A percentile compares a stretch with the other conserved stretches of the same genome.
Conservation (phyloP, 2,888 invertebrate species). For the Caenorhabditis uteleia region DNA sequence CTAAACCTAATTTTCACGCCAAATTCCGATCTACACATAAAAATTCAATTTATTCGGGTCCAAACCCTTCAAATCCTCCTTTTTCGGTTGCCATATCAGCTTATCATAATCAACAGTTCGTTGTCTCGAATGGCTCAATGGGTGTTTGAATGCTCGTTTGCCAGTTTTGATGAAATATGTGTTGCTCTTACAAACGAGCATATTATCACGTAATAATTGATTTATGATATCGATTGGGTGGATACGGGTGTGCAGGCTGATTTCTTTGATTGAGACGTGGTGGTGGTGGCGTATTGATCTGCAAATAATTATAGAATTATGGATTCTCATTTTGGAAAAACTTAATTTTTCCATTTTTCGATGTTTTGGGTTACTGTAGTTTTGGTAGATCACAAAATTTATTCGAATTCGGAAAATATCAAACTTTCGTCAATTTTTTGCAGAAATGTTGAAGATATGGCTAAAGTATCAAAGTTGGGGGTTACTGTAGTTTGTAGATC, state of each 20-base stretch:
- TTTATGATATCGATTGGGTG: slow-evolving; percentile 45
- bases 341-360: not conserved
- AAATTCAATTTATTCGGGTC: slow-evolving; percentile 46
- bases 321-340: not conserved
- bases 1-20: no score
- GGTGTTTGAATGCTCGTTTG: slow-evolving; percentile 48
- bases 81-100: slow-evolving; percentile 34
- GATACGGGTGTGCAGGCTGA: slow-evolving; percentile 47
- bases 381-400: no score
- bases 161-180: slow-evolving; percentile 46
- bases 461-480: no score
- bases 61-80: slow-evolving; percentile 13
- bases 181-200: slow-evolving; percentile 38
- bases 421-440: no score
- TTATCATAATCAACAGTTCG: slow-evolving; percentile 24
- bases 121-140: slow-evolving; percentile 39
- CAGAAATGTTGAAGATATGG: no score
- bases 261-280: slow-evolving; percentile 42
- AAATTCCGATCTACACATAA: slow-evolving; percentile 29
- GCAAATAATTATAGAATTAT: not conserved
- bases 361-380: no score
- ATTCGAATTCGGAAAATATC: no score
- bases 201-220: slow-evolving; percentile 47
- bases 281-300: slow-evolving; percentile 29
- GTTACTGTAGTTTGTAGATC: no score